These are phyloP conservation scores for Zygaena filipendulae DNA, from an alignment of 2,888 invertebrate species.

Conservation along the genomic window DNA sequence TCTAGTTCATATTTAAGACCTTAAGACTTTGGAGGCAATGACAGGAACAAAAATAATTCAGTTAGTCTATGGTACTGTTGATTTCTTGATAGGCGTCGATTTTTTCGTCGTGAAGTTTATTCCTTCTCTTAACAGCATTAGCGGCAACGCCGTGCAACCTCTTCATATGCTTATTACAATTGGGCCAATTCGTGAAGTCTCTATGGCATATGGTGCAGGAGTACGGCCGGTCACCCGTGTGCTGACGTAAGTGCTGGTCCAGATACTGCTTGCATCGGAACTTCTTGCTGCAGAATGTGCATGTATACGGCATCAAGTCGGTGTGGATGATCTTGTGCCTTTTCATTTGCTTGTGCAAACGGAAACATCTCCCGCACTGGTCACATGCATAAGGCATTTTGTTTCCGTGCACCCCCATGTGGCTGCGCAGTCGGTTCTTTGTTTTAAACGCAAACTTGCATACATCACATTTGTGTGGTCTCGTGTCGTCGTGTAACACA, in stretches of 20 bases:
- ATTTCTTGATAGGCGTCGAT: no score
- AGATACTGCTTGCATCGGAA: constrained; percentile 77
- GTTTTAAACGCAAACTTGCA: not conserved
- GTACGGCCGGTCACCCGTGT: constrained; percentile 75
- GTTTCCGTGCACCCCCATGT: constrained; percentile 49
- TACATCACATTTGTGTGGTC: constrained; percentile 1
- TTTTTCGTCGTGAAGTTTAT: no score
- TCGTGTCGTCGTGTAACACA: constrained; percentile 3
- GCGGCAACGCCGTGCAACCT: constrained; percentile 75
- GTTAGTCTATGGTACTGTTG: no score
- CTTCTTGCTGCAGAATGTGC: constrained; percentile 75
- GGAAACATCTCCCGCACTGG: constrained; percentile 50
- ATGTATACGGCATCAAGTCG: constrained; percentile 76
- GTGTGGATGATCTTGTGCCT: constrained; percentile 82
- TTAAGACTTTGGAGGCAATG: no score
- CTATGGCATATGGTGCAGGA: constrained; percentile 73
- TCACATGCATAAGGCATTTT: constrained; percentile 51
- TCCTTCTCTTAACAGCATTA: no score
- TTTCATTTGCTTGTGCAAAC: constrained; percentile 77
- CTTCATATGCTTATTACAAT: constrained; percentile 84
- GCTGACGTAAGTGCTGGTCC: constrained; percentile 75
- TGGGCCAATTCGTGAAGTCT: constrained; percentile 80
- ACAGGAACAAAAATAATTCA: no score
- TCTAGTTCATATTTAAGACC: no score
- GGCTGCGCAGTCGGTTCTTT: no score